These are phyloP conservation scores for Leptoclinus maculatus DNA, from an alignment of 2,797 vertebrate species.

Conservation along the genomic window DNA sequence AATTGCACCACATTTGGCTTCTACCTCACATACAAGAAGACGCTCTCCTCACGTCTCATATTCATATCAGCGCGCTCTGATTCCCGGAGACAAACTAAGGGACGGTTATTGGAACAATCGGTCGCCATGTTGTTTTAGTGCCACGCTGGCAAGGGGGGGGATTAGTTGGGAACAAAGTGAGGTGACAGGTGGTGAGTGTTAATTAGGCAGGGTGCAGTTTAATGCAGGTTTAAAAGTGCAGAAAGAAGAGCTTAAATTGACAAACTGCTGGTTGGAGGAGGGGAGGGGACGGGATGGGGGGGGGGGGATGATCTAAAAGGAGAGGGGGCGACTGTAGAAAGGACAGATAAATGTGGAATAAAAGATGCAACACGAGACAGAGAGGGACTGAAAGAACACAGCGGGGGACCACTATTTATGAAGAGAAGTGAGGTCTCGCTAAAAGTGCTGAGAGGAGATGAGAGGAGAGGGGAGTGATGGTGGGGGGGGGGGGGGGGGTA, in stretches of 20 bases:
- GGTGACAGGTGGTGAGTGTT: conserved; percentile 63
- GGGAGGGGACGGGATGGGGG: too few relatives aligned
- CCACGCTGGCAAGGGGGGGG: conserved; percentile 30
- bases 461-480: not conserved
- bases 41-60: conserved; percentile 11
- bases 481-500: not conserved
- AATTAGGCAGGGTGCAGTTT: conserved; percentile 62
- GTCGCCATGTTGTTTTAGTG: not conserved
- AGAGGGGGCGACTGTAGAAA: not conserved
- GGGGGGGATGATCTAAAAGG: not conserved
- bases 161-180: conserved; percentile 57
- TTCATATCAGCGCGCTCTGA: conserved; percentile 9
- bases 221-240: conserved; percentile 63
- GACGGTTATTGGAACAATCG: conserved; percentile 20
- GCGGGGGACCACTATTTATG: conserved; percentile 41
- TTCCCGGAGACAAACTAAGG: conserved; percentile 18
- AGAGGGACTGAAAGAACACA: conserved; percentile 33
- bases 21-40: conserved; percentile 53
- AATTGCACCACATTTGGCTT: conserved; percentile 34
- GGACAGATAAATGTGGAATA: conserved; percentile 46
- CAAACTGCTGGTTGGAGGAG: conserved; percentile 32
- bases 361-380: conserved; percentile 37
- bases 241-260: conserved; percentile 45
- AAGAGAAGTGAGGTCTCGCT: conserved; percentile 46
- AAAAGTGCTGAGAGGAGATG: conserved; percentile 40